A percentile compares a stretch with the other conserved stretches of the same genome.
phyloP scores from a whole-genome alignment of 2,113 vertebrate genomes.

The Phalacrocorax brasilianus region DNA sequence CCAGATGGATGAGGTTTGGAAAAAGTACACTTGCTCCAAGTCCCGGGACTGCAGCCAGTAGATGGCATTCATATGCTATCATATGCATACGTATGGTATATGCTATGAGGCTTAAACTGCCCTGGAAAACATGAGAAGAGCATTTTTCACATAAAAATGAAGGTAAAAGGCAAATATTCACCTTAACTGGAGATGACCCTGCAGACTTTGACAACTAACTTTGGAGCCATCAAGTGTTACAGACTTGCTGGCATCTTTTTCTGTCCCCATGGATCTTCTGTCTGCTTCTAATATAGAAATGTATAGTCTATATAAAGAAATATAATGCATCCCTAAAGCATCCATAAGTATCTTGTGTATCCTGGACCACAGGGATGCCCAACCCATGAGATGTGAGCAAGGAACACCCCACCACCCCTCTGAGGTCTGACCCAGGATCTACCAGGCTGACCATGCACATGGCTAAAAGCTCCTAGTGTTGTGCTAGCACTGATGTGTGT shows the following conservation, averaged over 20 bases:
- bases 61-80: background rate
- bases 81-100: rapidly evolving
- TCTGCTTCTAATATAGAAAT: background rate
- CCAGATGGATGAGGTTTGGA: background rate
- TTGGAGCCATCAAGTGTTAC: background rate
- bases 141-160: background rate
- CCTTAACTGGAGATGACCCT: background rate
- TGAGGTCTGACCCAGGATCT: background rate
- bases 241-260: background rate
- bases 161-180: background rate
- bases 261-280: background rate
- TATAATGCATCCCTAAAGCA: background rate
- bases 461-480: rapidly evolving
- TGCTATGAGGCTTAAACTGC: background rate
- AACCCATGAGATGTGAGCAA: rapidly evolving
- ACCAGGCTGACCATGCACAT: rapidly evolving
- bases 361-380: background rate
- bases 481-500: background rate
- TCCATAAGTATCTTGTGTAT: background rate
- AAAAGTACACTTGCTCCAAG: background rate
- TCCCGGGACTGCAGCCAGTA: background rate
- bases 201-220: background rate
- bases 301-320: background rate
- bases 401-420: background rate
- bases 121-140: background rate